Conservation (phyloP, 2,888 invertebrate species). For the Leucoptera coffeella region DNA sequence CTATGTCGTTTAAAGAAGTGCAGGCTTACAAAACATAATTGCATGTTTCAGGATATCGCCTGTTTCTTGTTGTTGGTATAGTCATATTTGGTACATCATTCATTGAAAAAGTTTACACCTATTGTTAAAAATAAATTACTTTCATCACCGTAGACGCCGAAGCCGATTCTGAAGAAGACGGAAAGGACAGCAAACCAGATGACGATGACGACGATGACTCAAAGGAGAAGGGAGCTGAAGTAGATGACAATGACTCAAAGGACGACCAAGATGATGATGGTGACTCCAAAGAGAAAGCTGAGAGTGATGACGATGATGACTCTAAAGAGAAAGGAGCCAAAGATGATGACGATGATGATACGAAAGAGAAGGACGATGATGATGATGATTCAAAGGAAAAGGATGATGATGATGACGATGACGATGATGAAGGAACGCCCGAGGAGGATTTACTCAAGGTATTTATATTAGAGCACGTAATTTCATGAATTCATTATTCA, state of each 20-base stretch:
- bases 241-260: constrained; percentile 15
- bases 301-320: constrained; percentile 11
- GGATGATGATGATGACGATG: constrained; percentile 11
- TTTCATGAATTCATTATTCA: too few relatives aligned
- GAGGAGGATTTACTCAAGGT: constrained; percentile 61
- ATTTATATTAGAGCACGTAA: constrained; percentile 10
- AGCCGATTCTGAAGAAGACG: constrained; percentile 15
- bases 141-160: too few relatives aligned
- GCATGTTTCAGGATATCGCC: too few relatives aligned
- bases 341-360: constrained; percentile 11
- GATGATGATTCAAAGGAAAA: constrained; percentile 16
- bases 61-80: too few relatives aligned
- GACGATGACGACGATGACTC: constrained; percentile 12
- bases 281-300: constrained; percentile 31
- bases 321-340: constrained; percentile 11
- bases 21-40: too few relatives aligned
- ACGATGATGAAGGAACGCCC: constrained; percentile 45
- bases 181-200: constrained; percentile 14
- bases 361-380: constrained; percentile 15
- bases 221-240: constrained; percentile 11
- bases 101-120: too few relatives aligned
- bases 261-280: constrained; percentile 25
- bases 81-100: too few relatives aligned
- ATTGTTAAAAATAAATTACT: too few relatives aligned
- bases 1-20: too few relatives aligned